Conservation (phyloP, 2,797 vertebrate species). For the Propithecus deckenii region DNA sequence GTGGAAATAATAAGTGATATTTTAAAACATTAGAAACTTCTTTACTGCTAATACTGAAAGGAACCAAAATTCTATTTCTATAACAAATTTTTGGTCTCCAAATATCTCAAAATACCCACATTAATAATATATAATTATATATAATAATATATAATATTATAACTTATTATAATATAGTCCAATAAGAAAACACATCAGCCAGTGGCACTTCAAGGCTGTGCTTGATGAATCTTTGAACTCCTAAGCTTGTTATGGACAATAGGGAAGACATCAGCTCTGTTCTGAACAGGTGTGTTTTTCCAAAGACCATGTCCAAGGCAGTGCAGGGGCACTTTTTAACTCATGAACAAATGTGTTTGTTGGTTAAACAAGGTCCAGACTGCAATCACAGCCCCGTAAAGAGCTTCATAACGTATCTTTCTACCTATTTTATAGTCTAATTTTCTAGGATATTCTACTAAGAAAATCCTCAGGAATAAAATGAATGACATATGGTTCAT, state of each 20-base stretch:
- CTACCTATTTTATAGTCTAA: background rate
- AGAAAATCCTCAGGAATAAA: conserved; percentile 35
- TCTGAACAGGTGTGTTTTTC: background rate
- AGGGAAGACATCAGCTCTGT: background rate
- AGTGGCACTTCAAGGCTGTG: background rate
- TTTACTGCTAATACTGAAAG: background rate
- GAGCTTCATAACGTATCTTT: background rate
- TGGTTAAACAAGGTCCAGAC: background rate
- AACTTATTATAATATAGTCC: background rate
- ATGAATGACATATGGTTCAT: background rate
- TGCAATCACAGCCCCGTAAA: background rate
- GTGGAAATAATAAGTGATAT: background rate
- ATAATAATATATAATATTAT: background rate
- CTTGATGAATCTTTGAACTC: background rate
- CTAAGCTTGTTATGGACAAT: background rate
- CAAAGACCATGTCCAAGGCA: background rate
- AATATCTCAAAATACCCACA: background rate
- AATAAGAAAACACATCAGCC: background rate
- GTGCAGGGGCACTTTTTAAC: background rate
- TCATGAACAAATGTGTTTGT: background rate
- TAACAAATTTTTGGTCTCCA: background rate
- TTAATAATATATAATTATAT: background rate
- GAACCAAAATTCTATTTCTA: background rate
- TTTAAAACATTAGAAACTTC: background rate
- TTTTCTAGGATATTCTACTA: conserved; percentile 23